These are phyloP conservation scores for Hippopotamus amphibius DNA, from an alignment of 2,113 vertebrate genomes.

Conservation along the genomic window DNA sequence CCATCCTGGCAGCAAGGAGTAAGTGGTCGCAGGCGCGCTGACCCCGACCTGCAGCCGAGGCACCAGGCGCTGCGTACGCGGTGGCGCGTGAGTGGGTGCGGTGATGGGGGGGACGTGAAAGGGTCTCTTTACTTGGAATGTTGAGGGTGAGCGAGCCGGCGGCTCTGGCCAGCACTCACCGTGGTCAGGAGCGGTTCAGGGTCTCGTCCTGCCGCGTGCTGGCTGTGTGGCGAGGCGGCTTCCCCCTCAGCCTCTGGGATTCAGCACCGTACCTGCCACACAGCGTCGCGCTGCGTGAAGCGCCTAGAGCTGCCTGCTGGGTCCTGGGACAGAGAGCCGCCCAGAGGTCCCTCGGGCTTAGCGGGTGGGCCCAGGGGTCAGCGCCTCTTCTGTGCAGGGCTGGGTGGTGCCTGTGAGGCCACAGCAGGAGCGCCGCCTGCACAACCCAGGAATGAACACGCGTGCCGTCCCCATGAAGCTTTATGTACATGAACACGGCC, in stretches of 20 bases:
- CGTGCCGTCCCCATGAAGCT: not conserved
- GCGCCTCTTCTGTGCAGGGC: not conserved
- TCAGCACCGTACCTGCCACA: not conserved
- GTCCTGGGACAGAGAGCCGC: not conserved
- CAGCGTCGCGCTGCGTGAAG: not conserved
- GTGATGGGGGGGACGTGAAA: not conserved
- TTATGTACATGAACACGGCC: not conserved
- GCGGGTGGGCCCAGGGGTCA: not conserved
- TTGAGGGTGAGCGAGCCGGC: not conserved
- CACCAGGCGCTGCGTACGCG: too few species aligned
- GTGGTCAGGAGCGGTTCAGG: not conserved
- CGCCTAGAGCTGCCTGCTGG: not conserved
- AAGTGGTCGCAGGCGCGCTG: conserved; percentile 77
- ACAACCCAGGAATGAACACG: rapidly evolving
- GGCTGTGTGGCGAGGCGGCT: not conserved
- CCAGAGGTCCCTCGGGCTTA: not conserved
- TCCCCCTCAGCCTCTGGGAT: not conserved
- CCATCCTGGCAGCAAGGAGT: conserved; percentile 98
- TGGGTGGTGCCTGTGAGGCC: not conserved
- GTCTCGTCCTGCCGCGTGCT: not conserved
- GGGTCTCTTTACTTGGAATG: not conserved
- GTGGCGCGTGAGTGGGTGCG: not conserved
- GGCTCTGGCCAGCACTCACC: rapidly evolving
- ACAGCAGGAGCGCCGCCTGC: not conserved
- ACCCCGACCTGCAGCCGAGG: too few species aligned